A percentile compares a stretch with the other conserved stretches of the same genome.
phyloP scores from a whole-genome alignment of 1,140 invertebrate species.

The Hylaeus volcanicus region DNA sequence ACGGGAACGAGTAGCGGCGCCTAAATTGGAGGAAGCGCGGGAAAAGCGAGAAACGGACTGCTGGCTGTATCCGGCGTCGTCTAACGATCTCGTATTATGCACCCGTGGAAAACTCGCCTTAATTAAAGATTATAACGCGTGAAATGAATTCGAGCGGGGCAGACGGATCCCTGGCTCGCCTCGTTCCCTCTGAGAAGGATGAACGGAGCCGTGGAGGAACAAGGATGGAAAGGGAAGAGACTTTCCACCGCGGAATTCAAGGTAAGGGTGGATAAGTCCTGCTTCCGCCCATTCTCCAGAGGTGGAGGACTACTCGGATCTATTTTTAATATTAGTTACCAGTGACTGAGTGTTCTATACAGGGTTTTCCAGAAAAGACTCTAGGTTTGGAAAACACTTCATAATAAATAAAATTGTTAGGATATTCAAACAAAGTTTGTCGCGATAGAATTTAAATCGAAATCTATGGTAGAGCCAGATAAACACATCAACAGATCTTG shows the following conservation, averaged over 20 bases:
- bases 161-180: constrained; percentile 35
- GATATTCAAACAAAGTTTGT: no score
- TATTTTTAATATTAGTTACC: no score
- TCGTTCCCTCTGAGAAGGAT: background rate
- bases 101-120: constrained; percentile 68
- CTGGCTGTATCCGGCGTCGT: constrained; percentile 56
- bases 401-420: no score
- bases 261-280: background rate
- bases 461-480: no score
- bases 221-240: background rate
- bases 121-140: constrained; percentile 77
- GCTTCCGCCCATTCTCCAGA: background rate
- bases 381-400: no score
- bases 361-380: no score
- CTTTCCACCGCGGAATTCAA: constrained; percentile 9
- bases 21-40: background rate
- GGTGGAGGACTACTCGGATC: no score
- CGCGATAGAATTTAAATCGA: no score
- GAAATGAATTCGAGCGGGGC: constrained; percentile 70
- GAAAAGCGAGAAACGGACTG: constrained; percentile 16
- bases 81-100: constrained; percentile 72
- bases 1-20: background rate
- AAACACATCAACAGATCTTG: no score
- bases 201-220: no score
- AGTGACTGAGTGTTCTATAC: no score